Conservation (phyloP, 2,888 invertebrate species). For the Tipula unca region DNA sequence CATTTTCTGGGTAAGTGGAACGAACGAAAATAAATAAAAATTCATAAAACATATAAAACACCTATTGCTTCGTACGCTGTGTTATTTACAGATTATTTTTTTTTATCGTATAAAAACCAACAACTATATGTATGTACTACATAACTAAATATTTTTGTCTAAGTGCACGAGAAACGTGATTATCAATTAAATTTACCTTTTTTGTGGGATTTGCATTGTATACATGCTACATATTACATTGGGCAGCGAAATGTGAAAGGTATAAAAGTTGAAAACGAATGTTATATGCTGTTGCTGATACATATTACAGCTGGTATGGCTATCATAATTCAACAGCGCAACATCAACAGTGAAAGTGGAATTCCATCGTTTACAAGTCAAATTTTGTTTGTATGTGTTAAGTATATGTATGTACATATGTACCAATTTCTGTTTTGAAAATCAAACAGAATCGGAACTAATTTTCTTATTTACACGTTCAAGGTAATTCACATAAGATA, state of each 20-base stretch:
- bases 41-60: background rate
- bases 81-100: background rate
- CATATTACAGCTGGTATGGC: too few species aligned
- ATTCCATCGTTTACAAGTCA: background rate
- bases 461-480: too few species aligned
- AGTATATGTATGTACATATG: too few species aligned
- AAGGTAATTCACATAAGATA: too few species aligned
- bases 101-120: background rate
- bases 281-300: background rate
- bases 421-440: background rate
- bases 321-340: too few species aligned
- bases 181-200: background rate
- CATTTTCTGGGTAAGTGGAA: background rate
- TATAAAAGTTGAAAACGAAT: background rate
- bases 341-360: background rate
- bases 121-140: too few species aligned
- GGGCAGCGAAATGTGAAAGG: background rate
- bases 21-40: background rate
- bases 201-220: background rate
- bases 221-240: background rate
- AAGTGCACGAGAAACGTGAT: background rate
- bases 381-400: background rate
- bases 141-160: background rate
- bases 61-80: background rate
- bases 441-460: too few species aligned